A percentile compares a stretch with the other conserved stretches of the same genome.
Conservation (phyloP, 2,888 invertebrate species). For the Diplolepis rosae region DNA sequence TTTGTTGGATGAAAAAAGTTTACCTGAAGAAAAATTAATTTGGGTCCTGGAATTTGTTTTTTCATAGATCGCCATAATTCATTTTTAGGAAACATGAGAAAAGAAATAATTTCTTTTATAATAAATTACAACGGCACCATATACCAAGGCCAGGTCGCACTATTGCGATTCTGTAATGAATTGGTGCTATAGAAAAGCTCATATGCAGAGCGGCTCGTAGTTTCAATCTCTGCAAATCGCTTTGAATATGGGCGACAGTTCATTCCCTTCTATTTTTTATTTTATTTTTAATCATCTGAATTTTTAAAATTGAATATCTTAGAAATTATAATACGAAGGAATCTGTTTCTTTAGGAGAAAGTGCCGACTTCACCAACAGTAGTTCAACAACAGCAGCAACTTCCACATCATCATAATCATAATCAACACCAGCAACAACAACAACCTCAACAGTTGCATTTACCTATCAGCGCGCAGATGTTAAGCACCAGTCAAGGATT, state of each 20-base stretch:
- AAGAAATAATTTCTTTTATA: background rate
- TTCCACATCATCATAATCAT: slow-evolving; percentile 42
- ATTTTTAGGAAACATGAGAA: too few relatives aligned
- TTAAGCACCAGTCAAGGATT: slow-evolving; percentile 69
- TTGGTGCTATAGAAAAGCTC: slow-evolving; percentile 49
- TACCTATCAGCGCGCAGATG: slow-evolving; percentile 70
- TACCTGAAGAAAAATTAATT: too few relatives aligned
- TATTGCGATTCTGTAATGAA: slow-evolving; percentile 55
- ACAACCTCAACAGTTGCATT: slow-evolving; percentile 67
- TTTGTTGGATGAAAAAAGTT: too few relatives aligned
- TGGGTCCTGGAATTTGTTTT: too few relatives aligned
- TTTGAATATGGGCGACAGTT: slow-evolving; percentile 39
- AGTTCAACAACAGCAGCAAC: slow-evolving; percentile 51
- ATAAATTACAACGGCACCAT: slow-evolving; percentile 39
- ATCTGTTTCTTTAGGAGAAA: slow-evolving; percentile 58
- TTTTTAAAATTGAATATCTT: background rate
- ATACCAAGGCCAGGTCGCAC: slow-evolving; percentile 53
- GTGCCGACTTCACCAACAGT: slow-evolving; percentile 58
- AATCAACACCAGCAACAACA: slow-evolving; percentile 49
- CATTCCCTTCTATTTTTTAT: slow-evolving; percentile 5
- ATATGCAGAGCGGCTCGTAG: slow-evolving; percentile 37
- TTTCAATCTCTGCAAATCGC: slow-evolving; percentile 28
- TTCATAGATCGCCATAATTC: too few relatives aligned
- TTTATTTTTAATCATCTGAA: background rate
- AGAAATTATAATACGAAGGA: background rate